phyloP scores from a whole-genome alignment of 64 coral and sea anemone genomes.

The Stichodactyla mertensii region DNA sequence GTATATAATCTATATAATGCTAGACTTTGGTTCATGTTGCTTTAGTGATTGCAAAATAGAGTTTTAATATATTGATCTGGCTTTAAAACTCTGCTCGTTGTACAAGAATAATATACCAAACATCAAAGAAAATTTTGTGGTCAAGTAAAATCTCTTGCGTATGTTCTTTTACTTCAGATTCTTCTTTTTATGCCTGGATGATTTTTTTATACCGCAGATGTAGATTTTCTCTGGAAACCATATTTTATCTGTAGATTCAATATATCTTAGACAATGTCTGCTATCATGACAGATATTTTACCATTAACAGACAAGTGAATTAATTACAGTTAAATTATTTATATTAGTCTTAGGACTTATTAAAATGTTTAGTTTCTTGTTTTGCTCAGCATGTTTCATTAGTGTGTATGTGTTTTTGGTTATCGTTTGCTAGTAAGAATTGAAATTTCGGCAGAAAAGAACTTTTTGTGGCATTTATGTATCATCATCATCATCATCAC shows the following conservation, averaged over 20 bases:
- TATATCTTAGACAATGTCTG: background rate
- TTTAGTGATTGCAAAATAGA: background rate
- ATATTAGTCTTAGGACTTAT: background rate
- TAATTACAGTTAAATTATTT: background rate
- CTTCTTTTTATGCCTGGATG: background rate
- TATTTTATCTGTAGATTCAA: background rate
- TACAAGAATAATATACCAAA: too few relatives aligned
- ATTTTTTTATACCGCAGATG: background rate
- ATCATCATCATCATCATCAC: too few relatives aligned
- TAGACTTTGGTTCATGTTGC: background rate
- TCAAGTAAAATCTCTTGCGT: background rate
- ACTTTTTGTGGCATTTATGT: too few relatives aligned
- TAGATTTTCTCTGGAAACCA: background rate
- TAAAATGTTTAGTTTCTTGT: too few relatives aligned
- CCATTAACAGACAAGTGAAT: background rate
- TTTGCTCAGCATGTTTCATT: too few relatives aligned
- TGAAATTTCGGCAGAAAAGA: too few relatives aligned
- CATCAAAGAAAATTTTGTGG: background rate
- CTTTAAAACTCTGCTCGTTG: too few relatives aligned
- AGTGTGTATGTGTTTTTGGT: too few relatives aligned
- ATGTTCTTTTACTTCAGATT: background rate
- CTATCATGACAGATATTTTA: background rate
- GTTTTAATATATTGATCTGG: too few relatives aligned
- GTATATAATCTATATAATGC: background rate
- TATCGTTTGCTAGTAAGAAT: too few relatives aligned